A percentile compares a stretch with the other conserved stretches of the same genome.
These are phyloP conservation scores for Sander lucioperca DNA, from an alignment of 2,113 vertebrate genomes.

Conservation along the genomic window DNA sequence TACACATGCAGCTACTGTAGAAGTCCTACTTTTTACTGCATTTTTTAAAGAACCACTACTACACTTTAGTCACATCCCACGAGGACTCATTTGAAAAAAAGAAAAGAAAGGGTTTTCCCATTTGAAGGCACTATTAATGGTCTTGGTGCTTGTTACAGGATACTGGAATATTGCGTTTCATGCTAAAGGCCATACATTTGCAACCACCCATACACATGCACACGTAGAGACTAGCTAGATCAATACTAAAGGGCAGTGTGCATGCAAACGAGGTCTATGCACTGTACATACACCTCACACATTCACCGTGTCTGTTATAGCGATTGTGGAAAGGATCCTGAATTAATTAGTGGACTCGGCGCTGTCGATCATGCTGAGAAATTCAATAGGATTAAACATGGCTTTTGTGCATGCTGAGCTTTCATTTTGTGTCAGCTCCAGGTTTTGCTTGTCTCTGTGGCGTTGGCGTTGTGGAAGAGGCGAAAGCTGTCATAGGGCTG, in stretches of 20 bases:
- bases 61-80: slow-evolving; percentile 4
- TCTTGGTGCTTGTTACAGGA: slow-evolving; percentile 9
- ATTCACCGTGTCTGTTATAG: slow-evolving; percentile 18
- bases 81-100: slow-evolving; percentile 31
- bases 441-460: slow-evolving; percentile 61
- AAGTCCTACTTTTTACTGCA: slow-evolving; percentile 20
- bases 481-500: not conserved
- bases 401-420: slow-evolving; percentile 70
- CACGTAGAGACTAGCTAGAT: slow-evolving; percentile 22
- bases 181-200: slow-evolving; percentile 18
- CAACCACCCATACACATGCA: slow-evolving; percentile 11
- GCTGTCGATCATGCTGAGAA: slow-evolving; percentile 69
- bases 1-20: slow-evolving; percentile 35
- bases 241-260: slow-evolving; percentile 11
- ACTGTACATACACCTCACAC: slow-evolving; percentile 22
- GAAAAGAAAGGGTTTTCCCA: not conserved
- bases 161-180: not conserved
- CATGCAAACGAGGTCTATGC: slow-evolving; percentile 27
- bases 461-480: slow-evolving; percentile 26
- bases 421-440: slow-evolving; percentile 73
- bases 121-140: slow-evolving; percentile 5
- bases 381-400: slow-evolving; percentile 68
- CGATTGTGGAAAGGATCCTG: slow-evolving; percentile 25
- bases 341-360: slow-evolving; percentile 61
- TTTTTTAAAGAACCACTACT: not conserved